Evolutionary conservation across 2,888 invertebrate genomes (phyloP).

Genomic region (Sipunculus nudus): DNA sequence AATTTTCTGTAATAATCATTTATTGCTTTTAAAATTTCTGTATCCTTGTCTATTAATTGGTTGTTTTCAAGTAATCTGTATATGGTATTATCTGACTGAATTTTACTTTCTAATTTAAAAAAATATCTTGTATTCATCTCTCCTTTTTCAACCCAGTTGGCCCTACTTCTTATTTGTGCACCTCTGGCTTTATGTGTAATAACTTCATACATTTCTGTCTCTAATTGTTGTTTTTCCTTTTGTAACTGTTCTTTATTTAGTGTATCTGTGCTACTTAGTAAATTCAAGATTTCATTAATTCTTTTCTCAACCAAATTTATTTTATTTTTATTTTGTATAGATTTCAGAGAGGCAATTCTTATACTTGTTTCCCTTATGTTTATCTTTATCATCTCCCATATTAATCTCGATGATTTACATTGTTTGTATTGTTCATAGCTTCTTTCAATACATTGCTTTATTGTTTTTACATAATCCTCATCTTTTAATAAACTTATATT

Average conservation of each 20-base stretch:
- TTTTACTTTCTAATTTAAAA: slow-evolving; percentile 11
- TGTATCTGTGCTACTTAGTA: not conserved
- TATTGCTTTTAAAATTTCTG: slow-evolving; percentile 1
- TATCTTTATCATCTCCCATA: slow-evolving; percentile 2
- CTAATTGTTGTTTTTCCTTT: not conserved
- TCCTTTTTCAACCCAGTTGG: slow-evolving; percentile 11
- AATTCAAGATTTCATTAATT: too few species aligned
- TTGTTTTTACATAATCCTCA: slow-evolving; percentile 1
- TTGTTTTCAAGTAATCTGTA: not conserved
- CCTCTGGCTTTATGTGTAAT: slow-evolving; percentile 5
- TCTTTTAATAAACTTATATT: not conserved
- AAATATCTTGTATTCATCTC: too few species aligned
- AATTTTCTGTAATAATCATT: slow-evolving; percentile 1
- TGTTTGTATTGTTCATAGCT: not conserved
- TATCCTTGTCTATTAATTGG: not conserved
- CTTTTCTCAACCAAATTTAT: not conserved
- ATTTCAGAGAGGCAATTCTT: too few species aligned
- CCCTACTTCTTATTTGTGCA: slow-evolving; percentile 7
- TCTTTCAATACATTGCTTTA: not conserved
- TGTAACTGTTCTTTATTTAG: not conserved
- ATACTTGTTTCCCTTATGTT: slow-evolving; percentile 1
- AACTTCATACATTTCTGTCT: not conserved
- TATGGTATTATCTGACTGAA: slow-evolving; percentile 6
- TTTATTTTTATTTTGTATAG: slow-evolving; percentile 11
- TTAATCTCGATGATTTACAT: not conserved